phyloP scores from a whole-genome alignment of 2,888 invertebrate species.

The Pheosia tremula region DNA sequence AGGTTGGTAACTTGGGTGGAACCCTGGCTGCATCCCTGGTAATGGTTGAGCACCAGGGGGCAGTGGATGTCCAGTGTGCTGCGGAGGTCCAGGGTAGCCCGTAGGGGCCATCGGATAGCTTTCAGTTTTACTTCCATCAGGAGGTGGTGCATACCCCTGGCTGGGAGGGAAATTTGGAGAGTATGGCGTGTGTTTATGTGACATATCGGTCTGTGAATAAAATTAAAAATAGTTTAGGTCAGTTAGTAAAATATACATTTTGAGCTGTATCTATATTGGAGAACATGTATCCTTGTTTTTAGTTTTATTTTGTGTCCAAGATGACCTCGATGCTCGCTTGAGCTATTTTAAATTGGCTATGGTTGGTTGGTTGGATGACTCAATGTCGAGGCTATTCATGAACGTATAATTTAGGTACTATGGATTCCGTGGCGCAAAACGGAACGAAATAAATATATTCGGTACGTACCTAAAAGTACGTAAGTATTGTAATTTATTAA shows the following conservation, averaged over 20 bases:
- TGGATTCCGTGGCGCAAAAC: no score
- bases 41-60: slow-evolving; percentile 69
- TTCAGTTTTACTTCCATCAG: slow-evolving; percentile 60
- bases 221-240: slow-evolving; percentile 14
- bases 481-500: no score
- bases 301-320: background rate
- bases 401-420: no score
- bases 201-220: slow-evolving; percentile 62
- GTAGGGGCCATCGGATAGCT: slow-evolving; percentile 58
- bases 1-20: slow-evolving; percentile 67
- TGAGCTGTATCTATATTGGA: no score
- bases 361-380: no score
- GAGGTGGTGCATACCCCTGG: slow-evolving; percentile 72
- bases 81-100: slow-evolving; percentile 64
- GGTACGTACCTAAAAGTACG: no score
- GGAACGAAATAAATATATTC: no score
- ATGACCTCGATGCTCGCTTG: background rate
- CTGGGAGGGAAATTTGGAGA: slow-evolving; percentile 75
- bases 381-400: no score
- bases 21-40: slow-evolving; percentile 72
- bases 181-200: slow-evolving; percentile 72
- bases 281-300: no score
- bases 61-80: slow-evolving; percentile 46
- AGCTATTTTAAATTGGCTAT: background rate
- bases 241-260: no score